Conservation (phyloP, 2,888 invertebrate genomes). For the Pemphredon lugubris region DNA sequence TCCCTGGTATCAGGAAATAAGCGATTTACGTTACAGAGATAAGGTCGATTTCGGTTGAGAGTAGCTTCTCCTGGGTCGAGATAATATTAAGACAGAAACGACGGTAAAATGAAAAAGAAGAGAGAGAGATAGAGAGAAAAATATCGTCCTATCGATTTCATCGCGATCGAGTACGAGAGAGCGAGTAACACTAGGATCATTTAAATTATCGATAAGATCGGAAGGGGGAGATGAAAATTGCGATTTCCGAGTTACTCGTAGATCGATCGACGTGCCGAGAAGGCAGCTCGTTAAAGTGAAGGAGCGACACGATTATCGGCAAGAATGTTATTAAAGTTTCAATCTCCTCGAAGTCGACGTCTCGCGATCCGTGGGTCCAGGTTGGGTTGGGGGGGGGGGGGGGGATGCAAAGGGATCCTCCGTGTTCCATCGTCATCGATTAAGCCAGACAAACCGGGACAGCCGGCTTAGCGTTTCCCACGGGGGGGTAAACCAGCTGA, state of each 20-base stretch:
- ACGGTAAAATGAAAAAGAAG: too few species aligned
- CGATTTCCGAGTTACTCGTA: slow-evolving; percentile 41
- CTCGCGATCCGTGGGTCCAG: too few species aligned
- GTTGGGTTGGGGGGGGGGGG: too few species aligned
- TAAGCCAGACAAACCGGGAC: slow-evolving; percentile 33
- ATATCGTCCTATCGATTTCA: slow-evolving; percentile 7
- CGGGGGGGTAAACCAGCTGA: slow-evolving; percentile 17
- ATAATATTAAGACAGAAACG: too few species aligned
- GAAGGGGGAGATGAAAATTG: slow-evolving; percentile 14
- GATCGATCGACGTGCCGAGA: slow-evolving; percentile 20
- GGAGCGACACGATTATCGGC: slow-evolving; percentile 29
- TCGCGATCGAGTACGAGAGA: slow-evolving; percentile 4
- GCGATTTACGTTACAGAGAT: too few species aligned
- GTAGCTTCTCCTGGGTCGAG: too few species aligned
- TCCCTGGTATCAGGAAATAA: too few species aligned
- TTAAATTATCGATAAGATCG: slow-evolving; percentile 12
- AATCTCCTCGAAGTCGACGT: too few species aligned
- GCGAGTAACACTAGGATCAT: slow-evolving; percentile 4
- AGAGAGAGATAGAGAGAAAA: too few species aligned
- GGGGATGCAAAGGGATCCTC: not conserved
- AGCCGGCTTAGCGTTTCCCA: slow-evolving; percentile 39
- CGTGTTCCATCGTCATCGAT: slow-evolving; percentile 42
- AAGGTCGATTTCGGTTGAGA: too few species aligned
- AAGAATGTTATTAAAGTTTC: slow-evolving; percentile 46
- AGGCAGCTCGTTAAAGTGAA: slow-evolving; percentile 30